phyloP scores from a whole-genome alignment of 2,888 invertebrate genomes.

The Tetheella fluctuosa region DNA sequence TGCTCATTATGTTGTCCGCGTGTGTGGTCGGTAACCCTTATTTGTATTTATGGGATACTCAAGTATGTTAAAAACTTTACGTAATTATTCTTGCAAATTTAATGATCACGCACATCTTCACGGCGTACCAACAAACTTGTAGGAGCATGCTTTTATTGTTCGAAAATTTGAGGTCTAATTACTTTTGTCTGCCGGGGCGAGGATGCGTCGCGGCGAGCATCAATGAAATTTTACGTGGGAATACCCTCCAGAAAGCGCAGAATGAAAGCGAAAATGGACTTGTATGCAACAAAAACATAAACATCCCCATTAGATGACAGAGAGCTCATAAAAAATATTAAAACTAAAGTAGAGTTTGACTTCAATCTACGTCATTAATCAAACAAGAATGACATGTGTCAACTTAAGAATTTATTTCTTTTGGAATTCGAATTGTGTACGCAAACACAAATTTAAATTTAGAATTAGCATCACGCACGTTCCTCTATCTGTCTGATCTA shows the following conservation, averaged over 20 bases:
- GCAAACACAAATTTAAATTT: conserved; percentile 64
- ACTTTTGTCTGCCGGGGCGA: too few species aligned
- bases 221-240: neutral
- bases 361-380: conserved; percentile 27
- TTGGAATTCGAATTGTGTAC: conserved; percentile 58
- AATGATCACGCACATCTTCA: too few species aligned
- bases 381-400: conserved; percentile 46
- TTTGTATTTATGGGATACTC: neutral
- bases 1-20: conserved; percentile 24
- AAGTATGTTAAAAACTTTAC: neutral
- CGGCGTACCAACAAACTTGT: too few species aligned
- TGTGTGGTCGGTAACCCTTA: conserved; percentile 14
- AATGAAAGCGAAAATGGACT: too few species aligned
- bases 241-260: neutral
- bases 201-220: neutral
- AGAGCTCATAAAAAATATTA: neutral
- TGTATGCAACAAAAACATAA: neutral
- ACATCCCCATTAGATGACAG: neutral
- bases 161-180: too few species aligned
- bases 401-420: conserved; percentile 52
- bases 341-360: conserved; percentile 8
- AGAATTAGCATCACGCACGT: conserved; percentile 70
- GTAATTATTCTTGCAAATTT: too few species aligned
- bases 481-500: conserved; percentile 70
- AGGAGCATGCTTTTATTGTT: too few species aligned